Base-by-base conservation (phyloP, 2,797 vertebrate genomes). In the Telmatherina bonti region DNA sequence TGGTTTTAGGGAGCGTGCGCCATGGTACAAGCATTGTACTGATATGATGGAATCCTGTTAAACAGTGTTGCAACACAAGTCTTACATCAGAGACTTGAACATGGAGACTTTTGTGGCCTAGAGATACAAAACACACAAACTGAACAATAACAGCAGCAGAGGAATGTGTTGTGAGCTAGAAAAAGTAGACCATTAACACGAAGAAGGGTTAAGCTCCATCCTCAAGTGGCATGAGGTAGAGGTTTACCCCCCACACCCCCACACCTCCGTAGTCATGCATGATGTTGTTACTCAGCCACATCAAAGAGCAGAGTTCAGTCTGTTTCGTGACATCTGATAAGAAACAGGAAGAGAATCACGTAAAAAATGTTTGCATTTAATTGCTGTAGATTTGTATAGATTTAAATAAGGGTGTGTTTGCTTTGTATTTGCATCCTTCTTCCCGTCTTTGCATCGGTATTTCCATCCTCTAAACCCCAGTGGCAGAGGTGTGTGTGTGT, bases 401-500 rank as follows among this genome's bases (percentile, higher is more conserved):
- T 70, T 63, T 81, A 35, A 38, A 74, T 51, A 41, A 31, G 26
- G 1, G 1, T 13, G 26, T 45, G 59, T 57, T 16, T 60, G 65
- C 24, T 15, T 1, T 5, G 58, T 79, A 65, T 75, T 49, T 81
- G 24, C 31, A 60, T 62, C 52, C 49, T 30, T 59, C 8, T 47
- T 66, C 35, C 24, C 65, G 41, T 65, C 27, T 56, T 7, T 58
- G 26, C 49, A 71, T 83, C 66, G 64, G 79, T 69, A 54, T 81
- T 73, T 76, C 56, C 72, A 52, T 65, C 27, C 67, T 76, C 61
- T 67, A 12, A 36, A 65, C 18, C 18, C 78, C 29, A 0, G 5
- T 68, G 67, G 70, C 13, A 0, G 1, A 8, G 26, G 16, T 20
- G 0, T 41, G 38, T 43, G 38, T 29, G 26, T 43, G 27, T 53